Percentiles rank a stretch among this genome's conserved stretches.
Evolutionary conservation across 2,797 vertebrate genomes (phyloP).

Genomic region (Thripadectes ignobilis): DNA sequence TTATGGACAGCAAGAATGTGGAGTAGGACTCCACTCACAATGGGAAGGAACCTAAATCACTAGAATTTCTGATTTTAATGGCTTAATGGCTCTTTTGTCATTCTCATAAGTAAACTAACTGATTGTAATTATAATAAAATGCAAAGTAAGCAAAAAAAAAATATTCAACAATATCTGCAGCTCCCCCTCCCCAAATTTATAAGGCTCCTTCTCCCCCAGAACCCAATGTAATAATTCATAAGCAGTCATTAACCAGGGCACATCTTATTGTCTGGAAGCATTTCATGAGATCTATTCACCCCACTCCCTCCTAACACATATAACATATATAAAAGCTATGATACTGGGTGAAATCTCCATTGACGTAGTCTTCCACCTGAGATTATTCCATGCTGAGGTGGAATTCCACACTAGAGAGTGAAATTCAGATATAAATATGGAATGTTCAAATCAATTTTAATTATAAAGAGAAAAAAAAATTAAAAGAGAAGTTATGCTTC

Average conservation of each 20-base stretch:
- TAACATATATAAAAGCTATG: background rate
- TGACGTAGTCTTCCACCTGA: background rate
- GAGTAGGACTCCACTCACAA: background rate
- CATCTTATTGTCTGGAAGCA: background rate
- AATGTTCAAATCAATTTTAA: background rate
- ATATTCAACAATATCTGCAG: background rate
- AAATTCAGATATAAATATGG: background rate
- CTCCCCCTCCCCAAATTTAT: rapidly evolving
- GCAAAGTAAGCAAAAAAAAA: background rate
- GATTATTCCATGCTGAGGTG: background rate
- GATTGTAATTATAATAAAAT: background rate
- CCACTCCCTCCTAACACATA: background rate
- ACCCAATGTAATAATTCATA: background rate
- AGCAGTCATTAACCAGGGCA: background rate
- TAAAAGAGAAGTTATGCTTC: background rate
- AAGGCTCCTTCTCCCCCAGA: background rate
- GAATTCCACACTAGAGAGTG: background rate
- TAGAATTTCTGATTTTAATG: background rate
- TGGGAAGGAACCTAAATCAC: background rate
- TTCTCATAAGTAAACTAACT: background rate
- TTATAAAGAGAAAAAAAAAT: background rate
- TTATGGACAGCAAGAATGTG: background rate
- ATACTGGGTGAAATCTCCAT: background rate
- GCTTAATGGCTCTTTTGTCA: background rate
- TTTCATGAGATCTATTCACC: background rate